Evolutionary conservation across 1,140 invertebrate species (phyloP).

Genomic region (Stegodyphus mimosarum): DNA sequence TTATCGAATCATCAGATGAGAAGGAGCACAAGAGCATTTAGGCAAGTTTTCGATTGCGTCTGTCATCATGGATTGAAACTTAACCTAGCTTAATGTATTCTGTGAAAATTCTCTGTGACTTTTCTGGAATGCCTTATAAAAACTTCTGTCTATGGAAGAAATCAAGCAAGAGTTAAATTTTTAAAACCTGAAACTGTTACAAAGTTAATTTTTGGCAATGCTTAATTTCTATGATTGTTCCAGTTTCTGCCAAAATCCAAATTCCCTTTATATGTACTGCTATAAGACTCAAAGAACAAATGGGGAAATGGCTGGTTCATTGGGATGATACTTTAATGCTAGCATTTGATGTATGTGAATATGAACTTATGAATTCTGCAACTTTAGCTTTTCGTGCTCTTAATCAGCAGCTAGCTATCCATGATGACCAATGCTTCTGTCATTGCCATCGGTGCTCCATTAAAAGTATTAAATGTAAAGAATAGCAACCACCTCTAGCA

Average conservation of each 20-base stretch:
- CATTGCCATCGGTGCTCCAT: background rate
- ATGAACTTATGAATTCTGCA: background rate
- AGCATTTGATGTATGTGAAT: background rate
- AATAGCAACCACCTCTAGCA: slow-evolving; percentile 33
- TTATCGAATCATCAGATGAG: too few species aligned
- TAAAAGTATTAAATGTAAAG: background rate
- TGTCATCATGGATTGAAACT: too few species aligned
- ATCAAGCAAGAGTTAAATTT: slow-evolving; percentile 50
- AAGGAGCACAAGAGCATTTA: too few species aligned
- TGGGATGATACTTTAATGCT: background rate
- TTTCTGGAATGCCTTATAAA: too few species aligned
- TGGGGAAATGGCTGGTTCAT: too few species aligned
- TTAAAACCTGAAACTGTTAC: slow-evolving; percentile 65
- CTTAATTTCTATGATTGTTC: slow-evolving; percentile 68
- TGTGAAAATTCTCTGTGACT: too few species aligned
- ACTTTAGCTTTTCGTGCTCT: background rate
- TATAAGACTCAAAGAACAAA: too few species aligned
- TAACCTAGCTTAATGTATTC: too few species aligned
- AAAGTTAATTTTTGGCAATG: slow-evolving; percentile 67
- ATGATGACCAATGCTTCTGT: slow-evolving; percentile 22
- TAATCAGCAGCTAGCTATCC: background rate
- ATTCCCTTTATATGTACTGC: background rate
- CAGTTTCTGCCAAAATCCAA: slow-evolving; percentile 9
- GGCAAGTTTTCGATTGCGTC: too few species aligned
- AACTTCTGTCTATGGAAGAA: too few species aligned